phyloP scores from a whole-genome alignment of 2,888 invertebrate genomes.

The Apamea anceps region DNA sequence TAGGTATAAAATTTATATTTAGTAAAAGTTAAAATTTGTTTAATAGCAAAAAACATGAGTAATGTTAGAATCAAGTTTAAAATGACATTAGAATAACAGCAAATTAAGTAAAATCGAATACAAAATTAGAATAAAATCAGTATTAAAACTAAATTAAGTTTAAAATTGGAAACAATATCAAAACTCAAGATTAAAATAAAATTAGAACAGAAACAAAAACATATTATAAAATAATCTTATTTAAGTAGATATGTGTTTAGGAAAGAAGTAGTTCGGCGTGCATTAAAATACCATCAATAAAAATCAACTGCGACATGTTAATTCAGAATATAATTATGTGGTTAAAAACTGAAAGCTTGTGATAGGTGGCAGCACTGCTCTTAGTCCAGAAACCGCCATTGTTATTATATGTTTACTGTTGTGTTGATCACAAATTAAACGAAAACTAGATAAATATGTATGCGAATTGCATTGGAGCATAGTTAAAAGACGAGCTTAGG shows the following conservation, averaged over 20 bases:
- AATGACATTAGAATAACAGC: neutral
- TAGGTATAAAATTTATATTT: neutral
- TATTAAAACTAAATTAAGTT: neutral
- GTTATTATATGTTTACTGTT: neutral
- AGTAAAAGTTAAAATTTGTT: neutral
- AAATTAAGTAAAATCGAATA: neutral
- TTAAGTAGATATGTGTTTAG: neutral
- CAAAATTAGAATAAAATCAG: neutral
- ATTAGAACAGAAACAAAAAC: neutral
- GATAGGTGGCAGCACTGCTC: neutral
- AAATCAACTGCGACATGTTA: neutral
- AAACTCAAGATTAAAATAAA: neutral
- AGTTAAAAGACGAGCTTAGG: neutral
- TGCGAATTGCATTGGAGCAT: neutral
- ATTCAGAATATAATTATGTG: conserved; percentile 2
- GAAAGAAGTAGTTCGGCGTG: neutral
- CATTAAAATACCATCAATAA: conserved; percentile 1
- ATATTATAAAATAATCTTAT: neutral
- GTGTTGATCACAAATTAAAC: conserved; percentile 1
- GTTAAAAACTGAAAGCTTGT: neutral
- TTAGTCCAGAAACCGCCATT: neutral
- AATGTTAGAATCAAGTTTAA: neutral
- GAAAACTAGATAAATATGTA: neutral
- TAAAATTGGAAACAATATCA: neutral
- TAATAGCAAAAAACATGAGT: neutral